Conservation (phyloP, 2,888 invertebrate species). For the Hirtodrosophila trivittata region DNA sequence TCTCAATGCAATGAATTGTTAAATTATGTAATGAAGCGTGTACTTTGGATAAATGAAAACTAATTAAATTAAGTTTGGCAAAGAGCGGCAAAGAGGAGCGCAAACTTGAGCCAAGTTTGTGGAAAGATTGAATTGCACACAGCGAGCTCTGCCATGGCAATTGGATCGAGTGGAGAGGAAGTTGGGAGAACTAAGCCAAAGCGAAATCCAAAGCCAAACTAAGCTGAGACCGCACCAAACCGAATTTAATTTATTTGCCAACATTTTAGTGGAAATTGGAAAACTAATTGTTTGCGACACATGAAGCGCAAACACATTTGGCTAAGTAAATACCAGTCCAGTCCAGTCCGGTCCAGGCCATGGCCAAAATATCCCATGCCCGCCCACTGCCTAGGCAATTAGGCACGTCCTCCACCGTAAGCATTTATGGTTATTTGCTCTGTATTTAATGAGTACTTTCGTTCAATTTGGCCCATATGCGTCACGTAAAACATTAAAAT, state of each 20-base stretch:
- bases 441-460: constrained; percentile 59
- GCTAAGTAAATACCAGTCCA: constrained; percentile 37
- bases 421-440: constrained; percentile 56
- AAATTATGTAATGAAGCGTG: constrained; percentile 70
- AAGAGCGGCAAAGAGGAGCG: constrained; percentile 28
- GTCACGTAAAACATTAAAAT: constrained; percentile 69
- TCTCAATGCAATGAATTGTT: constrained; percentile 67
- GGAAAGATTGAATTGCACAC: constrained; percentile 26
- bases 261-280: constrained; percentile 58
- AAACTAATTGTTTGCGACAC: constrained; percentile 62
- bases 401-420: constrained; percentile 56
- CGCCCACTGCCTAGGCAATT: constrained; percentile 47
- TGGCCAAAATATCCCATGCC: constrained; percentile 2
- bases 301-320: constrained; percentile 45
- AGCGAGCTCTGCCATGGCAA: not conserved
- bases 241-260: constrained; percentile 54
- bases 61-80: constrained; percentile 59
- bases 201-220: not conserved
- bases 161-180: not conserved
- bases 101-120: constrained; percentile 43
- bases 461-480: constrained; percentile 53
- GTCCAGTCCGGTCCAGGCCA: constrained; percentile 13
- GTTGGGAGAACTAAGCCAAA: constrained; percentile 1
- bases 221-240: not conserved
- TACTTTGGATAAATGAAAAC: constrained; percentile 69